Conservation (phyloP, 64 coral and sea anemone genomes). For the Cladopsammia gracilis region DNA sequence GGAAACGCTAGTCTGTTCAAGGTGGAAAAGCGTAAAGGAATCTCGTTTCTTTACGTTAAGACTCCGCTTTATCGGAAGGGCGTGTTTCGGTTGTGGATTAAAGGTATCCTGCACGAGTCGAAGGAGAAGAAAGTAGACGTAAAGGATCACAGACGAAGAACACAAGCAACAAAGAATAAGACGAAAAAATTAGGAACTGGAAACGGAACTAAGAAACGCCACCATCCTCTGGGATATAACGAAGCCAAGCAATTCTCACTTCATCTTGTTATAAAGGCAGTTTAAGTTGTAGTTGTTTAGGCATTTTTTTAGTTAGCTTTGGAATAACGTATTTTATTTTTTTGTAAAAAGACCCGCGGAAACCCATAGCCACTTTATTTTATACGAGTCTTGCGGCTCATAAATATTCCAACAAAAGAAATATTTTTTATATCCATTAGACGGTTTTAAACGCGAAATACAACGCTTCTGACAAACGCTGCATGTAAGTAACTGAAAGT, state of each 20-base stretch:
- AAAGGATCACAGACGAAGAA: constrained; percentile 24
- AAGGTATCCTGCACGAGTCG: neutral
- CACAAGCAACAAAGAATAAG: neutral
- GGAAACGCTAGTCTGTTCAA: constrained; percentile 68
- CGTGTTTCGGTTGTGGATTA: constrained; percentile 60
- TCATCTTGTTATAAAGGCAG: constrained; percentile 67
- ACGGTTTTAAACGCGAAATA: neutral
- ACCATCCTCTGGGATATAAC: constrained; percentile 35
- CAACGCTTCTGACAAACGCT: neutral
- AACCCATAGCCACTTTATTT: neutral
- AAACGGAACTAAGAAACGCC: constrained; percentile 25
- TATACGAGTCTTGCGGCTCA: no score
- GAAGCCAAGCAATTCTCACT: constrained; percentile 84
- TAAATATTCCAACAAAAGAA: no score
- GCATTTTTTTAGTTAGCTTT: neutral
- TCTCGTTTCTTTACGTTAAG: constrained; percentile 61
- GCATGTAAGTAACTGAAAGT: no score
- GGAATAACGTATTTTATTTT: constrained; percentile 19
- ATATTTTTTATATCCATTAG: neutral
- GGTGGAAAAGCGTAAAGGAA: constrained; percentile 53
- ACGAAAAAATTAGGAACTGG: neutral
- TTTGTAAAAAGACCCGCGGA: neutral
- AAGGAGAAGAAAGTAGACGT: neutral
- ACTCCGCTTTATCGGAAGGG: constrained; percentile 49
- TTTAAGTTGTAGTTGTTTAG: constrained; percentile 47